Evolutionary conservation across 2,797 vertebrate species (phyloP), one percentile per base, ranked within the genome.

Genomic region (Odontamblyopus rebecca): DNA sequence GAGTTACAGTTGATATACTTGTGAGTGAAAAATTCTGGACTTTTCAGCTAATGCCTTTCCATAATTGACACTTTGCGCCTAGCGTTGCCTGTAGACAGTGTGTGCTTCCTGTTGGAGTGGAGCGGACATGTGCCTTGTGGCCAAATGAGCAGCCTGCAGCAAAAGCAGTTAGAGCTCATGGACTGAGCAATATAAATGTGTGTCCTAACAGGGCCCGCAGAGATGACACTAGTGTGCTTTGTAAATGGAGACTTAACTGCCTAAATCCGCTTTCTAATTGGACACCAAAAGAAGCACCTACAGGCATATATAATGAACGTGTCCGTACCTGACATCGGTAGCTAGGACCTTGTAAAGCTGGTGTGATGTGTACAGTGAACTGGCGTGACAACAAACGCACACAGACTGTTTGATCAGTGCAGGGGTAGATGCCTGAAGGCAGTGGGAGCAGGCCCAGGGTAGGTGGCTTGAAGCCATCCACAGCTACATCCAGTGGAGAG

Each of bases 351-450:
- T 62, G 74, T 71, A 67, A 79, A 65, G 60, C 67, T 62, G 26
- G 18, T 35, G 72, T 69, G 76, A 72, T n/a, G 5, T 75, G 80
- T 72, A 73, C 48, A 77, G 71, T 79, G 84, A 86, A 85, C 77
- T 86, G 86, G 85, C 85, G 29, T 77, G 76, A 89, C 79, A 89
- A 89, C 85, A 91, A 87, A 89, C 73, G 75, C 85, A 86, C 77
- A 84, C 81, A 83, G 90, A 80, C 79, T 86, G 82, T 93, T 91
- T 92, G 88, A 92, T 92, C 88, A 76, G 71, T 81, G 68, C 83
- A 80, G 83, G 80, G 82, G 82, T 79, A 78, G 80, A 84, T 64
- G 86, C 85, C 86, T 76, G 70, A 82, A 87, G 86, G 86, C 85
- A 81, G 53, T 48, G 76, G 75, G 78, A 82, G 68, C 70, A 5